These are phyloP conservation scores for Notothenia coriiceps DNA, from an alignment of 2,113 vertebrate genomes.

Conservation along the genomic window DNA sequence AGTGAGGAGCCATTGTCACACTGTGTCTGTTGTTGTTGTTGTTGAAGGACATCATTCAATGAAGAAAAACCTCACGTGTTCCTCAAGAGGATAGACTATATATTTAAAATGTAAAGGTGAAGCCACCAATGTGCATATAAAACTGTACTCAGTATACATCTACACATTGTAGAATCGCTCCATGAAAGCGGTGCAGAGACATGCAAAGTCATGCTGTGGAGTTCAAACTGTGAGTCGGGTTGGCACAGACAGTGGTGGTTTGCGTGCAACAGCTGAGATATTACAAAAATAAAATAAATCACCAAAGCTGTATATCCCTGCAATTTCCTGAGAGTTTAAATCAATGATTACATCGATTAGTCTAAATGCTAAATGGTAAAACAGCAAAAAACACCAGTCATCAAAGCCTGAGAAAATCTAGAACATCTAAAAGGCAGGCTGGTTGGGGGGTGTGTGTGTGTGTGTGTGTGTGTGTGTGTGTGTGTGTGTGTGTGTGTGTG, in stretches of 20 bases:
- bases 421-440: conserved; percentile 72
- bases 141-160: conserved; percentile 29
- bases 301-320: conserved; percentile 60
- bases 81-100: conserved; percentile 17
- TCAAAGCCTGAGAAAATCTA: conserved; percentile 73
- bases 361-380: conserved; percentile 43
- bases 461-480: conserved; percentile 27
- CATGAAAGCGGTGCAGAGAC: conserved; percentile 56
- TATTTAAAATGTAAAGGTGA: conserved; percentile 25
- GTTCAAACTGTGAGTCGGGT: conserved; percentile 37
- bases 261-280: conserved; percentile 42
- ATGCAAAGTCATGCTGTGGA: conserved; percentile 55
- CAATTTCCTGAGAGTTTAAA: conserved; percentile 74
- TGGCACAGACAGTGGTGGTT: conserved; percentile 44
- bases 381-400: conserved; percentile 51
- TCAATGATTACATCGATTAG: conserved; percentile 41
- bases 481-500: conserved; percentile 23
- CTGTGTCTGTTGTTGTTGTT: not conserved
- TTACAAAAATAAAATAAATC: conserved; percentile 9
- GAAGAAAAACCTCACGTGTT: conserved; percentile 5
- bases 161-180: conserved; percentile 40
- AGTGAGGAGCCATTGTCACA: conserved; percentile 23
- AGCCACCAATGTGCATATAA: conserved; percentile 33
- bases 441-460: conserved; percentile 41
- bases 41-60: conserved; percentile 33